Percentiles rank a stretch among this genome's conserved stretches.
Conservation (phyloP, 2,797 vertebrate genomes). For the Zalophus californianus region DNA sequence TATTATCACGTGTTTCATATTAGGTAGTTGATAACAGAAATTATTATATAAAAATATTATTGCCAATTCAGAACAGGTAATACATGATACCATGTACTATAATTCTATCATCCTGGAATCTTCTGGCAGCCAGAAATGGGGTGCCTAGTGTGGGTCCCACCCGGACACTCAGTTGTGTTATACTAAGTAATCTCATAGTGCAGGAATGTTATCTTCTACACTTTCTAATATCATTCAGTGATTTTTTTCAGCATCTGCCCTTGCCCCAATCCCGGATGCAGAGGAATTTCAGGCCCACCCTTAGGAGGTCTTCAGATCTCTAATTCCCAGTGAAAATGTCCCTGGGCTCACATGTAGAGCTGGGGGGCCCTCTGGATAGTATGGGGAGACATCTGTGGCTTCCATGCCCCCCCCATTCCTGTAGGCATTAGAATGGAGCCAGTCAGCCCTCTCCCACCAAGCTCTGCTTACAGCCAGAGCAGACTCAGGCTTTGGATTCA, state of each 20-base stretch:
- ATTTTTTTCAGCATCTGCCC: background rate
- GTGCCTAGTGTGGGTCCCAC: background rate
- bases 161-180: constrained; percentile 12
- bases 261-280: background rate
- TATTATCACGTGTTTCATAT: constrained; percentile 11
- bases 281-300: constrained; percentile 68
- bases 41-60: constrained; percentile 32
- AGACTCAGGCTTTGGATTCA: background rate
- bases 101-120: constrained; percentile 40
- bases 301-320: constrained; percentile 23
- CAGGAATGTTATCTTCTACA: constrained; percentile 48
- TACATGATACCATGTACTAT: background rate
- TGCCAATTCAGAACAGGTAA: background rate
- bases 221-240: constrained; percentile 36
- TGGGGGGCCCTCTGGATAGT: background rate
- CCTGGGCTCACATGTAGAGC: background rate
- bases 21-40: constrained; percentile 41
- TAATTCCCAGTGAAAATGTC: constrained; percentile 28
- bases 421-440: background rate
- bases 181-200: constrained; percentile 37
- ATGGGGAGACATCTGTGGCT: background rate
- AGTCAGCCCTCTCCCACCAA: background rate
- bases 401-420: background rate
- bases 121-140: constrained; percentile 33
- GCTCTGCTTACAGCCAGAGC: background rate